These are phyloP conservation scores for Hassar affinis DNA, from an alignment of 2,113 vertebrate genomes.

Conservation along the genomic window DNA sequence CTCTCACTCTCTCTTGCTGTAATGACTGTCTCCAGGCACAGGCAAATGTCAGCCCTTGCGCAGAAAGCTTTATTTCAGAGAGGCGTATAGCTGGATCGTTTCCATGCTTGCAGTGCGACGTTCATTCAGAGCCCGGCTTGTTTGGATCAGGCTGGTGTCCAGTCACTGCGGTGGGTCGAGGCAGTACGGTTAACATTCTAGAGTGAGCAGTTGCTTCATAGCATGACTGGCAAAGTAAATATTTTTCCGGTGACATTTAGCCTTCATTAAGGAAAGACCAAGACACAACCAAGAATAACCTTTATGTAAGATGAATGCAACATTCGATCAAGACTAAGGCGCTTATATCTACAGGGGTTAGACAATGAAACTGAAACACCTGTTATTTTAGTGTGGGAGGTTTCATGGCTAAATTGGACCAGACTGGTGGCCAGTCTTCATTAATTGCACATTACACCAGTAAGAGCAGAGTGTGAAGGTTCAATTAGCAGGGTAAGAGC, in stretches of 20 bases:
- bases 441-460: no score
- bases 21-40: neutral
- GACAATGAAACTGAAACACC: no score
- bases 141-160: conserved; percentile 4
- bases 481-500: no score
- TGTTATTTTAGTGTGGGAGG: no score
- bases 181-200: conserved; percentile 1
- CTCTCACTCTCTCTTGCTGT: conserved; percentile 3
- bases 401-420: no score
- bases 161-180: neutral
- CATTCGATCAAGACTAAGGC: neutral
- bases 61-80: conserved; percentile 22
- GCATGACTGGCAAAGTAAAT: neutral
- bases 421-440: no score
- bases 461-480: no score
- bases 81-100: conserved; percentile 32
- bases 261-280: neutral
- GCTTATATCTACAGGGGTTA: neutral
- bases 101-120: conserved; percentile 17
- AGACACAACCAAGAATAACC: neutral
- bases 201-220: neutral
- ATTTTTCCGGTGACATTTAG: neutral
- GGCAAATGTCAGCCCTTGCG: conserved; percentile 20
- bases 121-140: conserved; percentile 31
- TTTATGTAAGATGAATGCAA: neutral